Percentiles rank a stretch among this genome's conserved stretches.
Conservation (phyloP, 2,888 invertebrate species). For the Dendrolimus houi region DNA sequence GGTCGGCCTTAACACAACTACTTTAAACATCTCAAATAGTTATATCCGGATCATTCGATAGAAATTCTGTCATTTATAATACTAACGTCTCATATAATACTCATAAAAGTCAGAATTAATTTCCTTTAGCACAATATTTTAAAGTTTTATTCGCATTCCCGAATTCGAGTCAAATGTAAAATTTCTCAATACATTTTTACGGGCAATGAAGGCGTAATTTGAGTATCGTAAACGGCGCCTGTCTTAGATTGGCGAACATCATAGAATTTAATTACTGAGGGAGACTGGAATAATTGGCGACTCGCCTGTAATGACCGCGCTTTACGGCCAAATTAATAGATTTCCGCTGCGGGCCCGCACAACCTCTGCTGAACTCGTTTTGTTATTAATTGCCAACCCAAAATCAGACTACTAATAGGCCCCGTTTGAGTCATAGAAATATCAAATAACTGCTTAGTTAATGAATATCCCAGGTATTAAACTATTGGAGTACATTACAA, state of each 20-base stretch:
- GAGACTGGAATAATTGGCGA: conserved; percentile 67
- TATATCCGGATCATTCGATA: too few relatives aligned
- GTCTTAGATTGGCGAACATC: conserved; percentile 68
- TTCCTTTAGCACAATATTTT: conserved; percentile 12
- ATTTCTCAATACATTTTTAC: conserved; percentile 39
- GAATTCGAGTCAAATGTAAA: background rate
- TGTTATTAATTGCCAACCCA: conserved; percentile 57
- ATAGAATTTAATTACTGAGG: conserved; percentile 69
- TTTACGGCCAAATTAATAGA: conserved; percentile 71
- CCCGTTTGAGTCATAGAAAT: conserved; percentile 3
- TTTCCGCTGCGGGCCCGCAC: conserved; percentile 49
- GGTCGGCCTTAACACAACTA: too few relatives aligned
- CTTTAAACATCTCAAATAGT: too few relatives aligned
- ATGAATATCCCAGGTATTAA: too few relatives aligned
- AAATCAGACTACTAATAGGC: conserved; percentile 38
- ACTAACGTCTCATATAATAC: background rate
- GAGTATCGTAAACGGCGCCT: conserved; percentile 65
- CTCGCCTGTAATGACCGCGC: conserved; percentile 56
- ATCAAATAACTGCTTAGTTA: too few relatives aligned
- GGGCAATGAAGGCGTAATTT: conserved; percentile 63
- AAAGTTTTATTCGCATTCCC: conserved; percentile 17
- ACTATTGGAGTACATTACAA: too few relatives aligned
- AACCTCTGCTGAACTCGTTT: conserved; percentile 41
- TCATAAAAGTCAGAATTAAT: background rate
- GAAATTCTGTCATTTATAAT: background rate